These are phyloP conservation scores for Cephus pygmeus DNA, from an alignment of 2,888 invertebrate genomes.

Conservation along the genomic window DNA sequence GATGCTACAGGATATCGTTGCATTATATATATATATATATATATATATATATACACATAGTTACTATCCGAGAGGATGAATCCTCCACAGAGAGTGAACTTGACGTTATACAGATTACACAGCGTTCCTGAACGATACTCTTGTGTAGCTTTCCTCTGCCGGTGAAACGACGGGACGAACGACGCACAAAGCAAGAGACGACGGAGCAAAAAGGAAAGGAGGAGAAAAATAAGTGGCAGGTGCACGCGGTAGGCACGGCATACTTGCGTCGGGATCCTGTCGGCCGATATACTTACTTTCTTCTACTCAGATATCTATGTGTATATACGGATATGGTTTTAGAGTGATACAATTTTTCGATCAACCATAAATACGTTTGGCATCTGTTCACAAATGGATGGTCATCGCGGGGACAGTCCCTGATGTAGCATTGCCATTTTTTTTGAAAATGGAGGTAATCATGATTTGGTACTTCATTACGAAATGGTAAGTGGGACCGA, in stretches of 20 bases:
- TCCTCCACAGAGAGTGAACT: neutral
- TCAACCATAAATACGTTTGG: neutral
- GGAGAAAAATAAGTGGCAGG: constrained; percentile 28
- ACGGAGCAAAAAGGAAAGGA: constrained; percentile 6
- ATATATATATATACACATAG: no score
- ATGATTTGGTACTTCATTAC: neutral
- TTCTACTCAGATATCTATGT: neutral
- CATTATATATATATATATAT: no score
- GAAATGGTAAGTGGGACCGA: neutral
- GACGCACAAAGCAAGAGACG: constrained; percentile 8
- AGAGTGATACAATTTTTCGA: neutral
- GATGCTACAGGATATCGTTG: neutral
- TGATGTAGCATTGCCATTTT: neutral
- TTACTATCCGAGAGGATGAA: neutral
- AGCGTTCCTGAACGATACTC: neutral
- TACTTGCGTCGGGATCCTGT: constrained; percentile 5
- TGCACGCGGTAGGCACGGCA: constrained; percentile 1
- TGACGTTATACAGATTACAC: neutral
- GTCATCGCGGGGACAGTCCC: neutral
- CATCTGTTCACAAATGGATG: neutral
- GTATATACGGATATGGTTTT: neutral
- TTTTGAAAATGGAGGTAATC: neutral
- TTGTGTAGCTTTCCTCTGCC: neutral
- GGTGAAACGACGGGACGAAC: neutral
- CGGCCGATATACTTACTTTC: neutral